Conservation (phyloP, 1,140 invertebrate species). For the Holcopasites calliopsidis region DNA sequence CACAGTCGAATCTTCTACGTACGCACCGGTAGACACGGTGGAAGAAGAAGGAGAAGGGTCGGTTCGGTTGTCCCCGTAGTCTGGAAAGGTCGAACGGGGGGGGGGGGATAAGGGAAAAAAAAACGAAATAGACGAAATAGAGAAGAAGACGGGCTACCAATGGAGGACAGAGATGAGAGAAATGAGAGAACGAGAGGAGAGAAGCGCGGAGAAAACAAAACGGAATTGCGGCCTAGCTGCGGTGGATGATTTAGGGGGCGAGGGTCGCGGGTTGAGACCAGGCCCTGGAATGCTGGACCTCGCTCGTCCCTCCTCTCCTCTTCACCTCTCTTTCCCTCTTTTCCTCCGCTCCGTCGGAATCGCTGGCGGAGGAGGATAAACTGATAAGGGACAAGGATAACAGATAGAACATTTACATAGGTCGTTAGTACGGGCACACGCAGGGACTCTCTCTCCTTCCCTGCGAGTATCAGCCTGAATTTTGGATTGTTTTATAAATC, state of each 20-base stretch:
- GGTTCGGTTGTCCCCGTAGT: too few species aligned
- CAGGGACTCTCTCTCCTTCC: constrained; percentile 23
- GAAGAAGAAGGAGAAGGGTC: too few species aligned
- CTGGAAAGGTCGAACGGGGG: constrained; percentile 20
- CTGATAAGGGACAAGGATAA: constrained; percentile 78
- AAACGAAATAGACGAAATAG: constrained; percentile 44
- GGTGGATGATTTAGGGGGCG: constrained; percentile 79
- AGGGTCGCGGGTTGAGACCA: constrained; percentile 78
- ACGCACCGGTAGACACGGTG: constrained; percentile 53
- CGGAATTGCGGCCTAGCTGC: constrained; percentile 72
- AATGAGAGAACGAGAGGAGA: constrained; percentile 45
- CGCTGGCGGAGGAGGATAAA: constrained; percentile 60
- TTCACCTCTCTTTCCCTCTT: constrained; percentile 13
- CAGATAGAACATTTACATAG: constrained; percentile 77
- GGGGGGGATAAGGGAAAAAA: constrained; percentile 61
- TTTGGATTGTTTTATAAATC: too few species aligned
- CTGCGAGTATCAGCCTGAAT: constrained; percentile 26
- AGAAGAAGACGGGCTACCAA: constrained; percentile 1
- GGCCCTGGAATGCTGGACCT: constrained; percentile 74
- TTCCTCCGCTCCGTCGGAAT: constrained; percentile 36
- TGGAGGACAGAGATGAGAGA: constrained; percentile 17
- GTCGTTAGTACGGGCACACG: constrained; percentile 70
- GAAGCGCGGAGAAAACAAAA: constrained; percentile 71
- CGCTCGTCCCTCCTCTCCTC: constrained; percentile 23
- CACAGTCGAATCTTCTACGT: constrained; percentile 63